Conservation (phyloP, 2,797 vertebrate genomes). For the Periparus ater region DNA sequence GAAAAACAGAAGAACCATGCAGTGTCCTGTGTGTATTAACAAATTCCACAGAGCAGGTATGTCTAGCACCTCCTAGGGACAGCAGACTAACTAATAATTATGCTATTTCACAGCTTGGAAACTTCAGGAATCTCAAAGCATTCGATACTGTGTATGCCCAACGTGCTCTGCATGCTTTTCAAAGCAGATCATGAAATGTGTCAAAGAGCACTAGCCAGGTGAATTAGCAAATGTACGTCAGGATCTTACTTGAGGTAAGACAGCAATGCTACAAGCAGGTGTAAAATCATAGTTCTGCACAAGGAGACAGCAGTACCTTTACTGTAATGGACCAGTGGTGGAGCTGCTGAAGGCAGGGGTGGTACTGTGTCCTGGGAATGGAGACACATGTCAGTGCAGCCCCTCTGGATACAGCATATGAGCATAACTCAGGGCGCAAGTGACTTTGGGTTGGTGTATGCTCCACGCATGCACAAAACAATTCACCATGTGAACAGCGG, state of each 20-base stretch:
- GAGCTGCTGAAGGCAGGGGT: not conserved
- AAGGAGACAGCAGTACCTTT: not conserved
- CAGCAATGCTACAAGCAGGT: not conserved
- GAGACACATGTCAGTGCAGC: not conserved
- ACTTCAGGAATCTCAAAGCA: not conserved
- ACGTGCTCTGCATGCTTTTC: rapidly evolving
- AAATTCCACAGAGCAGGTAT: not conserved
- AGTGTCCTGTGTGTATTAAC: not conserved
- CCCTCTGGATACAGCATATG: rapidly evolving
- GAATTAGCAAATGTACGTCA: not conserved
- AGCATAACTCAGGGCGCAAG: rapidly evolving
- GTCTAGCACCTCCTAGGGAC: not conserved
- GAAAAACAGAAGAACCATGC: not conserved
- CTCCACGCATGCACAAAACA: not conserved
- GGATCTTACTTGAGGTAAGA: not conserved
- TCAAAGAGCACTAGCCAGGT: not conserved
- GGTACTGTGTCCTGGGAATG: not conserved
- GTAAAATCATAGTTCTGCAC: not conserved
- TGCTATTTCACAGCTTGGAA: not conserved
- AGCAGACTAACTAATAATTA: not conserved
- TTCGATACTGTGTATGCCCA: not conserved
- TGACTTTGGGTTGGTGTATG: too few relatives aligned
- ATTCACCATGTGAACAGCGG: rapidly evolving
- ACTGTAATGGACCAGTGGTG: too few relatives aligned
- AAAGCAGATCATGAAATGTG: not conserved